Conservation (phyloP, 2,113 vertebrate genomes). For the Dipodomys merriami region DNA sequence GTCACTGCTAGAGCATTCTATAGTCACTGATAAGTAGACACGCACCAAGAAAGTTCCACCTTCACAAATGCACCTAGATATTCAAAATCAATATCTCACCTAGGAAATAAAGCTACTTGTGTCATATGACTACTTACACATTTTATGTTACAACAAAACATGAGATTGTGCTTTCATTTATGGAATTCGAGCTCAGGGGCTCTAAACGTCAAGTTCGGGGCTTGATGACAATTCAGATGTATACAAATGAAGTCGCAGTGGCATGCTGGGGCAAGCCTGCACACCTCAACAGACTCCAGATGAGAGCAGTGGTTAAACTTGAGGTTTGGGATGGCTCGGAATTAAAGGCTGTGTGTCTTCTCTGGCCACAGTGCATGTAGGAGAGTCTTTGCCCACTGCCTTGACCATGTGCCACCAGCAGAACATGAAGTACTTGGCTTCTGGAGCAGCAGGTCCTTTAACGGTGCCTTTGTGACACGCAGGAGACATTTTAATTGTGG, state of each 20-base stretch:
- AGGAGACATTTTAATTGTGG: background rate
- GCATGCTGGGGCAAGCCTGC: background rate
- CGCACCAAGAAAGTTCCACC: background rate
- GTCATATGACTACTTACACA: background rate
- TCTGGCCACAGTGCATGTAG: background rate
- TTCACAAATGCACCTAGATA: background rate
- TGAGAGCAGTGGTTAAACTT: background rate
- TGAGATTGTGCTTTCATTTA: background rate
- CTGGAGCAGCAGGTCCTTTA: background rate
- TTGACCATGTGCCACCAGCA: too few relatives aligned
- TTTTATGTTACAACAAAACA: background rate
- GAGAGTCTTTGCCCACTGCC: background rate
- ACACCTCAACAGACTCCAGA: background rate
- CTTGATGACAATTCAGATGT: background rate
- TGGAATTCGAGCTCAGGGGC: background rate
- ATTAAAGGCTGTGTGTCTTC: background rate
- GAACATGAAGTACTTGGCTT: background rate
- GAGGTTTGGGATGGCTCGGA: background rate
- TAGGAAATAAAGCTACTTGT: background rate
- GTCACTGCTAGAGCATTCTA: background rate
- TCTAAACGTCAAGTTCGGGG: background rate
- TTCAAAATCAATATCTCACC: constrained; percentile 12
- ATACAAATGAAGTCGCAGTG: background rate
- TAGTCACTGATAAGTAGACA: background rate
- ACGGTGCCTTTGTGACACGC: background rate